Percentiles rank a stretch among this genome's conserved stretches.
Conservation (phyloP, 1,140 invertebrate genomes). For the Ceratina calcarata region DNA sequence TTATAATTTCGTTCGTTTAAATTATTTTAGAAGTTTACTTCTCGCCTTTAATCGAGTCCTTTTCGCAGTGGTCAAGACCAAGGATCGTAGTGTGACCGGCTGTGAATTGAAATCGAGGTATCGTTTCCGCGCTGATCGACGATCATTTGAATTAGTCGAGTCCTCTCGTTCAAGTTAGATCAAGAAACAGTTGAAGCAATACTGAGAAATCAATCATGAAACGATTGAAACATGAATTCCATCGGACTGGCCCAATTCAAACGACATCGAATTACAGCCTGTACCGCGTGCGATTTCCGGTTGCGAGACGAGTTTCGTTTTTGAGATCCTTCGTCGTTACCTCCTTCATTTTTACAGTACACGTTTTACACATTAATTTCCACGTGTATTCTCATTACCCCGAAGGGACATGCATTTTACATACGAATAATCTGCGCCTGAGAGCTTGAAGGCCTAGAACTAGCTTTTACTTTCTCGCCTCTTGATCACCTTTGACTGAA, state of each 20-base stretch:
- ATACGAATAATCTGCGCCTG: conserved; percentile 58
- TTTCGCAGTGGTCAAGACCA: neutral
- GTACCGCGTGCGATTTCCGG: neutral
- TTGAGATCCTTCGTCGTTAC: neutral
- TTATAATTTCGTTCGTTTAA: conserved; percentile 10
- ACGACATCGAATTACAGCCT: neutral
- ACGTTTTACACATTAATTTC: conserved; percentile 26
- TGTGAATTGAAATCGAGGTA: conserved; percentile 30
- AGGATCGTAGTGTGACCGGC: conserved; percentile 28
- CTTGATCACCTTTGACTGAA: neutral
- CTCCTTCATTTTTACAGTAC: neutral
- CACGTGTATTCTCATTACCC: conserved; percentile 52
- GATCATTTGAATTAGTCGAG: conserved; percentile 45
- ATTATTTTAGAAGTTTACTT: conserved; percentile 17
- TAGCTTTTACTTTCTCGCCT: conserved; percentile 7
- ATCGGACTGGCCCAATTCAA: conserved; percentile 40
- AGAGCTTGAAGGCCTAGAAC: conserved; percentile 69
- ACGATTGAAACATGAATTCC: neutral
- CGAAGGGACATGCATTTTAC: conserved; percentile 54
- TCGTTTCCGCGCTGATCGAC: neutral
- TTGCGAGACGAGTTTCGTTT: neutral
- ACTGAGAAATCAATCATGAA: too few species aligned
- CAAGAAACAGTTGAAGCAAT: neutral
- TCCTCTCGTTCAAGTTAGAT: conserved; percentile 4
- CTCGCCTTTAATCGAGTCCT: too few species aligned